Percentiles rank a stretch among this genome's conserved stretches.
phyloP scores from a whole-genome alignment of 2,888 invertebrate genomes.

The Epinotia nisella region DNA sequence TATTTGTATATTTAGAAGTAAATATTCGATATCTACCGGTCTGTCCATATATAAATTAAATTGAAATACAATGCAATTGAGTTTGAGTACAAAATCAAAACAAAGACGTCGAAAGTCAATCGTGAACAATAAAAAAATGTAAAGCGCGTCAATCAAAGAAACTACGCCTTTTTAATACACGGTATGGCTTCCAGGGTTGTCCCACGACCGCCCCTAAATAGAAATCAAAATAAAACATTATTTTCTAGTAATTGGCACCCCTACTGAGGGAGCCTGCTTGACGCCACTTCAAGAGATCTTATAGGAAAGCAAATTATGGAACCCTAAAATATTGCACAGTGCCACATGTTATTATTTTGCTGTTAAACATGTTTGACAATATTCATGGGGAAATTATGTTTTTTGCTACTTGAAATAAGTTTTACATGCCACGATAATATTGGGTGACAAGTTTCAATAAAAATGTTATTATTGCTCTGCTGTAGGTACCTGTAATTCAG shows the following conservation, averaged over 20 bases:
- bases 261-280: constrained; percentile 75
- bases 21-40: background rate
- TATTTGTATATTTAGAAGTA: background rate
- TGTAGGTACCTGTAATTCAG: too few relatives aligned
- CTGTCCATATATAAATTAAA: background rate
- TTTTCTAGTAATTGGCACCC: constrained; percentile 83
- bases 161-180: constrained; percentile 76
- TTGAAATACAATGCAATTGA: background rate
- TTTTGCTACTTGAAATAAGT: constrained; percentile 4
- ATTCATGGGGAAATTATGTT: background rate
- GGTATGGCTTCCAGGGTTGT: constrained; percentile 81
- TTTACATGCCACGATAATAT: background rate
- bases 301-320: constrained; percentile 75
- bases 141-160: constrained; percentile 79
- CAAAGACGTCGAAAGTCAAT: constrained; percentile 69
- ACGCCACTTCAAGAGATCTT: constrained; percentile 80
- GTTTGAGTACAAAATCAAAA: background rate
- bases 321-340: constrained; percentile 60
- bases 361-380: constrained; percentile 51
- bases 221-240: constrained; percentile 82
- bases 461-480: too few relatives aligned
- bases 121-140: constrained; percentile 69
- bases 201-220: constrained; percentile 84
- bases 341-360: constrained; percentile 73
- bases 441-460: background rate